Percentiles rank a stretch among this genome's conserved stretches.
Evolutionary conservation across 2,797 vertebrate genomes (phyloP).

Genomic region (Rhinophrynus dorsalis): DNA sequence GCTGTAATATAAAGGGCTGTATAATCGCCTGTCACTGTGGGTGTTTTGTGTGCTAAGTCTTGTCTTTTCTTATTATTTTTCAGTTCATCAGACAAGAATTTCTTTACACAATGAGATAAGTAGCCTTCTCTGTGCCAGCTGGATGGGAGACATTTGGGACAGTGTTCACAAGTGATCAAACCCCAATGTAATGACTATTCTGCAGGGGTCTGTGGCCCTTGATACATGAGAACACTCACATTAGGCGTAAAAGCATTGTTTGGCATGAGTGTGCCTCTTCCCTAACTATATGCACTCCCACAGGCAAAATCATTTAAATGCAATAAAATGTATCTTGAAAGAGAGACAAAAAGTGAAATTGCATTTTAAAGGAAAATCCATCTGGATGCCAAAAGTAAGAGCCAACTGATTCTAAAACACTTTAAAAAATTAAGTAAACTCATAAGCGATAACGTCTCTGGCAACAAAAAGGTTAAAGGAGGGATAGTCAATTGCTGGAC

Average conservation of each 20-base stretch:
- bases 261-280: constrained; percentile 24
- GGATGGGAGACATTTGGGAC: constrained; percentile 24
- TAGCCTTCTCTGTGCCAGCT: constrained; percentile 5
- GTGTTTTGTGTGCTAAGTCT: too few species aligned
- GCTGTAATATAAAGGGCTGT: too few species aligned
- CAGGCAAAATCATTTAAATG: constrained; percentile 44
- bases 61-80: too few species aligned
- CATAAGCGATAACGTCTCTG: too few species aligned
- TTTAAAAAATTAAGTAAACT: too few species aligned
- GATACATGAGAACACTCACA: constrained; percentile 39
- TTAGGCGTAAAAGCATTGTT: constrained; percentile 41
- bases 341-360: constrained; percentile 26
- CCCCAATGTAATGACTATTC: constrained; percentile 31
- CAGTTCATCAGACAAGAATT: background rate
- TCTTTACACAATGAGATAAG: constrained; percentile 24
- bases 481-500: too few species aligned
- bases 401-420: constrained; percentile 28
- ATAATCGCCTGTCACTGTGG: too few species aligned
- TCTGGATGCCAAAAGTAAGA: constrained; percentile 23
- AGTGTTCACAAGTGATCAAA: constrained; percentile 20
- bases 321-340: constrained; percentile 27
- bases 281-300: constrained; percentile 29
- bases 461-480: too few species aligned
- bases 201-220: constrained; percentile 25
- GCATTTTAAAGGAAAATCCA: constrained; percentile 40